These are phyloP conservation scores for Slavum lentiscoides DNA, from an alignment of 2,888 invertebrate genomes.

Conservation along the genomic window DNA sequence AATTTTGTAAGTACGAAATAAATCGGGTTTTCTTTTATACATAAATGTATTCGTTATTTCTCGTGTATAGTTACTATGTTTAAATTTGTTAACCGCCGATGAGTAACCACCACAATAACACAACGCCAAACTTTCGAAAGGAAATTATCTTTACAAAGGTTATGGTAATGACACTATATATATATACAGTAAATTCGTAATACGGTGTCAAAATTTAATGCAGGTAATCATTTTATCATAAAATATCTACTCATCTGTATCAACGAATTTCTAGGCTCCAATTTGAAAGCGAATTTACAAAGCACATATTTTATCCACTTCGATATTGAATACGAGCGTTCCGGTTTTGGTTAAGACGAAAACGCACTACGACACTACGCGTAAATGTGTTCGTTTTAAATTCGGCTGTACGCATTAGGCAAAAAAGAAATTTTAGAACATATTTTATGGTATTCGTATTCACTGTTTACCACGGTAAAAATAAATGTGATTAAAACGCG, in stretches of 20 bases:
- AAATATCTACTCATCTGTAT: neutral
- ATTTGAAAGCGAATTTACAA: constrained; percentile 1
- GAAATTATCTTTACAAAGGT: constrained; percentile 26
- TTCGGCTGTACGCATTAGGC: neutral
- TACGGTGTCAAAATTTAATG: neutral
- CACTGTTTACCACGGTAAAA: constrained; percentile 3
- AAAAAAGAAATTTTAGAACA: neutral
- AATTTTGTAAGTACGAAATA: too few species aligned
- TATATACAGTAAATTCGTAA: constrained; percentile 9
- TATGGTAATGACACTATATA: constrained; percentile 31
- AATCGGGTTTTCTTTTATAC: too few species aligned
- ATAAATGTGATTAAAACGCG: neutral
- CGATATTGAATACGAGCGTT: neutral
- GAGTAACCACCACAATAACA: neutral
- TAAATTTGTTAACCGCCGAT: too few species aligned
- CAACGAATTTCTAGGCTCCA: neutral
- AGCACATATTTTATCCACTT: neutral
- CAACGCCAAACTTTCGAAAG: neutral
- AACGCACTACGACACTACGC: neutral
- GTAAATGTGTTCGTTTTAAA: constrained; percentile 9
- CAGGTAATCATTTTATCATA: neutral
- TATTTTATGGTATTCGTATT: too few species aligned
- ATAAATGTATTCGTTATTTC: too few species aligned
- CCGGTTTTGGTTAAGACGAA: neutral
- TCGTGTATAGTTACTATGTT: too few species aligned